Conservation (phyloP, 2,888 invertebrate species). For the Arctia plantaginis region DNA sequence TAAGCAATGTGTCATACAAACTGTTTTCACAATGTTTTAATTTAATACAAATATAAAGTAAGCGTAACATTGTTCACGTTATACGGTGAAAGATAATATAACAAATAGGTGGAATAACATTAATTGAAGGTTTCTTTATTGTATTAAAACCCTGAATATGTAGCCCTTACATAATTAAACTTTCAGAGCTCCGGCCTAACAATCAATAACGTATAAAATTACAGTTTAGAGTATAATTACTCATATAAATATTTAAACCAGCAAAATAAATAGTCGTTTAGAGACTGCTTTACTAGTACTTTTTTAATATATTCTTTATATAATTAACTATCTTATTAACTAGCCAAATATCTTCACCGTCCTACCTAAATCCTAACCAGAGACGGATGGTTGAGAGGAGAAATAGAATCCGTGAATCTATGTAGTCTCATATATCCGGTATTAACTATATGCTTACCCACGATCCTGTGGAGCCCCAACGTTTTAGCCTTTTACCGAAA, state of each 20-base stretch:
- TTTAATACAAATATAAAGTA: constrained; percentile 7
- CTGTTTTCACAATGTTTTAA: constrained; percentile 3
- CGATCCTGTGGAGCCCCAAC: constrained; percentile 92
- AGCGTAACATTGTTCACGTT: constrained; percentile 1
- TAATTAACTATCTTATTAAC: too few species aligned
- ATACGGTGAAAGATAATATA: neutral
- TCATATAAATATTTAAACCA: neutral
- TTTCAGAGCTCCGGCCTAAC: neutral
- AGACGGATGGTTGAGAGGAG: neutral
- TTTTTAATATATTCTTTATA: too few species aligned
- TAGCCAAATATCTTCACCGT: neutral
- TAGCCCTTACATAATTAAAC: neutral
- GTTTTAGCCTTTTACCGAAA: constrained; percentile 88
- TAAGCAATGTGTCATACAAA: constrained; percentile 11
- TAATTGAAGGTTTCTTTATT: neutral
- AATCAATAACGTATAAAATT: neutral
- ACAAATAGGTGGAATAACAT: constrained; percentile 9
- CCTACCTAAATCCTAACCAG: neutral
- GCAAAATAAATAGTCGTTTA: neutral
- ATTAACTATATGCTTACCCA: constrained; percentile 85
- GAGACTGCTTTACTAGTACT: neutral
- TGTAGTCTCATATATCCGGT: neutral
- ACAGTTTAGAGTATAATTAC: neutral
- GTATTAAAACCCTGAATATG: neutral
- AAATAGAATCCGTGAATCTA: neutral